phyloP scores from a whole-genome alignment of 2,888 invertebrate genomes.

The Euclidia mi region DNA sequence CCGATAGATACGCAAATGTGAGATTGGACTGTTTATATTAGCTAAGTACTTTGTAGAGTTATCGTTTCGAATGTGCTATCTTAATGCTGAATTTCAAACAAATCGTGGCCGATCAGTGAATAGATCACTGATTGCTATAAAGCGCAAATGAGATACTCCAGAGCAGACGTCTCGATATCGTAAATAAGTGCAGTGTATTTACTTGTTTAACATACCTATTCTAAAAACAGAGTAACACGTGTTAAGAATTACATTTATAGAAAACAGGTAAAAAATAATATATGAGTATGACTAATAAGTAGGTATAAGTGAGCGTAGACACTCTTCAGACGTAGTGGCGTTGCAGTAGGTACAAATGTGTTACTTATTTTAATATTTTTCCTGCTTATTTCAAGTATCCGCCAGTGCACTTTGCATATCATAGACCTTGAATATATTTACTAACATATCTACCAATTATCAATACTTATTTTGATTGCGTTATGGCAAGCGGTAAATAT shows the following conservation, averaged over 20 bases:
- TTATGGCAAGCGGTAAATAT: no score
- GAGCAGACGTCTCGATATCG: conserved; percentile 9
- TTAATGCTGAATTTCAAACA: conserved; percentile 37
- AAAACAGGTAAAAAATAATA: no score
- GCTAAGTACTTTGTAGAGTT: conserved; percentile 46
- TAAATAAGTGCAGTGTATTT: conserved; percentile 25
- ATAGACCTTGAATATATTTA: no score
- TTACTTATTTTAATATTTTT: no score
- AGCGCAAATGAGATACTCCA: conserved; percentile 43
- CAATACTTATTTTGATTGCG: no score
- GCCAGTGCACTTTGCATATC: no score
- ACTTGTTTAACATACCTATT: conserved; percentile 20
- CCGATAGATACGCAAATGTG: conserved; percentile 64
- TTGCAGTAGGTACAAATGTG: no score
- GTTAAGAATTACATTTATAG: neutral
- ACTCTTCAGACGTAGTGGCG: no score
- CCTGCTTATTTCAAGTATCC: no score
- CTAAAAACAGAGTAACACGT: conserved; percentile 17
- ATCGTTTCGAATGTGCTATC: conserved; percentile 31
- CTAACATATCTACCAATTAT: no score
- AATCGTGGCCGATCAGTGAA: conserved; percentile 29
- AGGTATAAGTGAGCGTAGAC: no score
- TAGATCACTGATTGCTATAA: conserved; percentile 44
- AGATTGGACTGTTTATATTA: conserved; percentile 48
- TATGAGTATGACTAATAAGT: no score